Base-by-base conservation (phyloP, 2,888 invertebrate genomes). In the Allacma fusca region DNA sequence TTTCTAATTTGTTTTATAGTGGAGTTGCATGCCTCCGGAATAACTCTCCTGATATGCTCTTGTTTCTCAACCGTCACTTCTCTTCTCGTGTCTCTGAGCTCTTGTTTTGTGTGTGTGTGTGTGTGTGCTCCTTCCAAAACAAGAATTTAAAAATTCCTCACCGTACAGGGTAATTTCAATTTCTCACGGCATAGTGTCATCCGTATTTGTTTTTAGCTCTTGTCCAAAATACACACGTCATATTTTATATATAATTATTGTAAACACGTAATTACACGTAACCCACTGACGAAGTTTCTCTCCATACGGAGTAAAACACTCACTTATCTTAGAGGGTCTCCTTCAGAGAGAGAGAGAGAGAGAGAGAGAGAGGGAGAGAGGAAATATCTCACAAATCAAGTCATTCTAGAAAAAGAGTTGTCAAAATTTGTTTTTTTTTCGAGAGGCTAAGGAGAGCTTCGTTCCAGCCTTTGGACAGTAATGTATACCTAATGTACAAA, bases 401-500 rank as follows among this genome's bases (percentile, higher is more conserved):
- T 16, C 50, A 50, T 50, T 50, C 9, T n/a, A 50, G 50, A 50
- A 50, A 50, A 50, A 50, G 50, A 50, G 50, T 50, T 50, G 50
- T 50, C 50, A 50, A 50, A 50, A 19, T 50, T 50, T 13, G 9
- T 16, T 50, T 50, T 50, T 19, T 4, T n/a, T n/a, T n/a, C n/a
- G n/a, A n/a, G n/a, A n/a, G n/a, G n/a, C n/a, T n/a, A n/a, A n/a
- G n/a, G n/a, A 50, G 16, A 50, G 16, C 50, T 50, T 50, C 50
- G 50, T 50, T 50, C 50, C 50, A 50, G n/a, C 19, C 50, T 50
- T 5, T 16, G 4, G 50, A 50, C 50, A 50, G 50, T 50, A 50
- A 50, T 50, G 50, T 50, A 50, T 50, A 50, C 50, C 50, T 50
- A 50, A 50, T 50, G 50, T 50, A 50, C 50, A 50, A 50, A 50